Conservation (phyloP, 2,113 vertebrate genomes). For the Acrocephalus kingi region DNA sequence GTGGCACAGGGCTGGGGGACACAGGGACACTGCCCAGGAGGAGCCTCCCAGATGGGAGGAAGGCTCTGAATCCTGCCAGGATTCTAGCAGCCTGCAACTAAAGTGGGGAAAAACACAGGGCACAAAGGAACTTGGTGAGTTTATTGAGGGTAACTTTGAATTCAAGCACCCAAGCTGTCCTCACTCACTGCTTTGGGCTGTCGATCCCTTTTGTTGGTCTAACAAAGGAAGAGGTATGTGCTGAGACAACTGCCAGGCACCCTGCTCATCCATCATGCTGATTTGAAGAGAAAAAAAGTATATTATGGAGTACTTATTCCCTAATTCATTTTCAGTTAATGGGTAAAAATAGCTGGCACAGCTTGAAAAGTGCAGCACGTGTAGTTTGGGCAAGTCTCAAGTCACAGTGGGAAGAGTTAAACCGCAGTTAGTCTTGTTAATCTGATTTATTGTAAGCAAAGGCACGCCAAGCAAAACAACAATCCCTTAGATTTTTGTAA, state of each 20-base stretch:
- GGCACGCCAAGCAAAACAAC: not conserved
- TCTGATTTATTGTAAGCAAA: slow-evolving; percentile 60
- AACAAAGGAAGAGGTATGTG: not conserved
- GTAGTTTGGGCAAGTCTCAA: not conserved
- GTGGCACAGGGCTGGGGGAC: fast-evolving
- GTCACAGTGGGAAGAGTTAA: slow-evolving; percentile 51
- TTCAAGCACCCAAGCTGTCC: not conserved
- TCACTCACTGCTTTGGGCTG: not conserved
- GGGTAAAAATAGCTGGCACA: slow-evolving; percentile 50
- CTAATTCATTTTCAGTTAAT: slow-evolving; percentile 33
- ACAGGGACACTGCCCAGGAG: not conserved
- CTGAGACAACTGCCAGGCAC: not conserved
- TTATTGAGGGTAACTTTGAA: not conserved
- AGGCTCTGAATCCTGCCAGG: not conserved
- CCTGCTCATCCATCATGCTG: not conserved
- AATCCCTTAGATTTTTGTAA: not conserved
- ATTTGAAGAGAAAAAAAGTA: not conserved
- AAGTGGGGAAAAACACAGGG: fast-evolving
- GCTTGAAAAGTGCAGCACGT: slow-evolving; percentile 42
- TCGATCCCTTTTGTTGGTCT: not conserved
- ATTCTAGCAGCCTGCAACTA: not conserved
- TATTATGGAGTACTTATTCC: not conserved
- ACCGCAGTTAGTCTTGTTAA: slow-evolving; percentile 49
- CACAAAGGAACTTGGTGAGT: not conserved
- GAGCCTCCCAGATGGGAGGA: not conserved